These are phyloP conservation scores for Mobula birostris DNA, from an alignment of 2,113 vertebrate species.

Conservation along the genomic window DNA sequence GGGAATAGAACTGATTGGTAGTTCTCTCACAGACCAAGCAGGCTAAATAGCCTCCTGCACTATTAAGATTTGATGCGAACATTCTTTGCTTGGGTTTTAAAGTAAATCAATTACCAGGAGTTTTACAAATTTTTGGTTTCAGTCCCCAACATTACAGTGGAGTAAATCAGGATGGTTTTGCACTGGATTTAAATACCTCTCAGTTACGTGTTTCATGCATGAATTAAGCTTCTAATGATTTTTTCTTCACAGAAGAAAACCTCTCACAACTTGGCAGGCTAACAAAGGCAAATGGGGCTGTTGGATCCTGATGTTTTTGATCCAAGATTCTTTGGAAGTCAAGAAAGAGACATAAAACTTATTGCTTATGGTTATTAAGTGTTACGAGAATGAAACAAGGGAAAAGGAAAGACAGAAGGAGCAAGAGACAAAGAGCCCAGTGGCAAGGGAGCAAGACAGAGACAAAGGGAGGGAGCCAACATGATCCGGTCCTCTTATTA, in stretches of 20 bases:
- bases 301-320: no score
- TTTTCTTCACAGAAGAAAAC: background rate
- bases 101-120: background rate
- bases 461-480: no score
- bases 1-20: no score
- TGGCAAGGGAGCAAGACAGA: no score
- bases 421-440: no score
- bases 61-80: background rate
- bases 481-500: no score
- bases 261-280: background rate
- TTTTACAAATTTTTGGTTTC: background rate
- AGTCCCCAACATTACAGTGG: background rate
- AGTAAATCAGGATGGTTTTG: background rate
- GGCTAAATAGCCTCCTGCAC: background rate
- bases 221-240: background rate
- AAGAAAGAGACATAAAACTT: no score
- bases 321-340: no score
- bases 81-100: background rate
- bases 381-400: no score
- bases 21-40: no score
- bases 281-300: background rate
- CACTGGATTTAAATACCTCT: background rate
- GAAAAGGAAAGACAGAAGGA: no score
- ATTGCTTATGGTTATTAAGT: no score
- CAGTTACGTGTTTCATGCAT: background rate